phyloP scores from a whole-genome alignment of 2,113 vertebrate genomes.

The Dipodomys merriami region DNA sequence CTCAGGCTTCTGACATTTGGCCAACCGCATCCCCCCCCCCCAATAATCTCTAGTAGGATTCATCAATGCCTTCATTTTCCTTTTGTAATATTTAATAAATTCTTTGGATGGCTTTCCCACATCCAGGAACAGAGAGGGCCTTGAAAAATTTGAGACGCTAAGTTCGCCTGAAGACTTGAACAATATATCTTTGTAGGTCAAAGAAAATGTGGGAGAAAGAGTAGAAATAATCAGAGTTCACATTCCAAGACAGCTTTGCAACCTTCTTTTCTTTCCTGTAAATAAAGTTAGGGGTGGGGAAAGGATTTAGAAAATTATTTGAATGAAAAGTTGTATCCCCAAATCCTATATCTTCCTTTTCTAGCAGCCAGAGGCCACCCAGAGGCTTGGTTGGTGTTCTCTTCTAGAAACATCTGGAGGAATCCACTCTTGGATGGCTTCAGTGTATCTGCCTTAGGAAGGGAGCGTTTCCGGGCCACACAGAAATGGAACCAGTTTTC shows the following conservation, averaged over 20 bases:
- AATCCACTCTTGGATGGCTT: slow-evolving; percentile 41
- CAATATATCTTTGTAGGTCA: slow-evolving; percentile 72
- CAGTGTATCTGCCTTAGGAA: slow-evolving; percentile 54
- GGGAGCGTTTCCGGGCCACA: slow-evolving; percentile 67
- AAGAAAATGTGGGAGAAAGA: slow-evolving; percentile 36
- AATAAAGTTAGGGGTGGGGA: slow-evolving; percentile 68
- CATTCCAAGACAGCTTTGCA: slow-evolving; percentile 26
- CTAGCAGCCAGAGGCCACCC: slow-evolving; percentile 65
- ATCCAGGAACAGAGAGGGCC: slow-evolving; percentile 35
- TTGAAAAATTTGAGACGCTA: slow-evolving; percentile 55
- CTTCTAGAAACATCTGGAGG: slow-evolving; percentile 56
- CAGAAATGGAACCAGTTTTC: slow-evolving; percentile 59
- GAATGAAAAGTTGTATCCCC: slow-evolving; percentile 55
- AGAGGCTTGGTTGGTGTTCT: slow-evolving; percentile 43
- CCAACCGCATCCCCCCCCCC: not conserved
- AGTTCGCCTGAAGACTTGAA: slow-evolving; percentile 29
- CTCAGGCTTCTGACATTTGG: slow-evolving; percentile 71
- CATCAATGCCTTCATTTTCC: slow-evolving; percentile 75
- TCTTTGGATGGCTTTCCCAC: slow-evolving; percentile 37
- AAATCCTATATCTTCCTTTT: slow-evolving; percentile 18
- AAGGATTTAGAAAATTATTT: slow-evolving; percentile 71
- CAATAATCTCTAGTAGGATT: slow-evolving; percentile 51
- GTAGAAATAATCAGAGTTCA: slow-evolving; percentile 31
- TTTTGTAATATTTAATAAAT: slow-evolving; percentile 71
- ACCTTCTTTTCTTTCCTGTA: slow-evolving; percentile 52